Conservation (phyloP, 2,888 invertebrate genomes). For the Odontocerum albicorne region DNA sequence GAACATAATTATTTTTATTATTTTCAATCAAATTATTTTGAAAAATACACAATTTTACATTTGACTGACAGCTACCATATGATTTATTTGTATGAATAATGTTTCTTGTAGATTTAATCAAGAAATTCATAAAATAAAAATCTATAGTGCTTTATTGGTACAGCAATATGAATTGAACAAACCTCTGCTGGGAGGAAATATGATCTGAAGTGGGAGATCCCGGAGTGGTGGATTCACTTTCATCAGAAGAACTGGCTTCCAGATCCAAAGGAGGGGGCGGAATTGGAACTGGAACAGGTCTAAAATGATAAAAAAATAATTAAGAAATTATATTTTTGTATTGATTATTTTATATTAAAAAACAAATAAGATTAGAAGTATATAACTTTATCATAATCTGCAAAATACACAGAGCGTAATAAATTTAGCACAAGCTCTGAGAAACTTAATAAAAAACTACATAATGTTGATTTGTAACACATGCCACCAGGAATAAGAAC, state of each 20-base stretch:
- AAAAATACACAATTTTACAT: no score
- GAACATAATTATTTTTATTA: no score
- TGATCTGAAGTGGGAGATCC: constrained; percentile 47
- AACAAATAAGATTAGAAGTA: constrained; percentile 2
- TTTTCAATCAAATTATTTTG: no score
- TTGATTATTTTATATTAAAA: not conserved
- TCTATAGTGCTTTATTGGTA: no score
- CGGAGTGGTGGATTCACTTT: constrained; percentile 52
- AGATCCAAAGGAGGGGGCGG: constrained; percentile 14
- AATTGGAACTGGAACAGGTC: constrained; percentile 22
- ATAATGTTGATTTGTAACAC: no score
- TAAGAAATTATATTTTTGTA: not conserved
- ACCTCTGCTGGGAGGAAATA: constrained; percentile 44
- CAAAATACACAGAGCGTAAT: not conserved
- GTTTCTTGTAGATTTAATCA: no score
- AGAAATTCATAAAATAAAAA: no score
- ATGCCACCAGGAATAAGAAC: no score
- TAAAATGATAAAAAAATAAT: constrained; percentile 11
- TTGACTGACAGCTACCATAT: no score
- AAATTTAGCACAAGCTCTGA: not conserved
- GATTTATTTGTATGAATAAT: no score
- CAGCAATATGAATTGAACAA: not conserved
- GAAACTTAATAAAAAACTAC: not conserved
- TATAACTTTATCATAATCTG: no score
- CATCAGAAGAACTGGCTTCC: constrained; percentile 41